Percentiles rank a stretch among this genome's conserved stretches.
Conservation (phyloP, 2,113 vertebrate genomes). For the Seriola rivoliana region DNA sequence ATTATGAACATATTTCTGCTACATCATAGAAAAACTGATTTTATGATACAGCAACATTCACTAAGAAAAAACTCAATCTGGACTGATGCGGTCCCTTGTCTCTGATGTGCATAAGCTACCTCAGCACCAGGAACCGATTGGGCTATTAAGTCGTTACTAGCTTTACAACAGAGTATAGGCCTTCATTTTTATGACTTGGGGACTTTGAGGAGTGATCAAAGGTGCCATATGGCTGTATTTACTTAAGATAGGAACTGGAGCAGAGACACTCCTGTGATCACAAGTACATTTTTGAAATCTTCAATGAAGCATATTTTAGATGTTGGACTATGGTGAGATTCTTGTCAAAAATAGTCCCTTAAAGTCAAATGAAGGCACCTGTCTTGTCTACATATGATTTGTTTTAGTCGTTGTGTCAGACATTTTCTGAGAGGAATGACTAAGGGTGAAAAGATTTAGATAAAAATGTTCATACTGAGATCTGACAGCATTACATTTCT, state of each 20-base stretch:
- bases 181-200: conserved; percentile 64
- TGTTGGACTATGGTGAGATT: background rate
- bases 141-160: conserved; percentile 46
- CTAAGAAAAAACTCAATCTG: background rate
- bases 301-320: background rate
- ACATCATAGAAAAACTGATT: background rate
- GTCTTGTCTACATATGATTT: background rate
- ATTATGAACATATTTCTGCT: background rate
- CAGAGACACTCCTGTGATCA: conserved; percentile 35
- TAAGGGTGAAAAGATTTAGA: background rate
- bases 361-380: background rate
- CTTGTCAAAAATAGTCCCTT: background rate
- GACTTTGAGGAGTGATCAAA: conserved; percentile 69
- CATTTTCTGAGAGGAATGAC: background rate
- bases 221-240: conserved; percentile 62
- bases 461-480: background rate
- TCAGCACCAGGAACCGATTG: conserved; percentile 49
- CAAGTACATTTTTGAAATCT: conserved; percentile 8
- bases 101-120: conserved; percentile 36
- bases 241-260: conserved; percentile 53
- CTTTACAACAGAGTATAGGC: conserved; percentile 56
- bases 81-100: conserved; percentile 39
- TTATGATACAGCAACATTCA: background rate
- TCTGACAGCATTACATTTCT: background rate
- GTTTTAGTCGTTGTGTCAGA: background rate